Evolutionary conservation across 2,113 vertebrate genomes (phyloP), one percentile per base, ranked within the genome.

Genomic region (Nerophis lumbriciformis): DNA sequence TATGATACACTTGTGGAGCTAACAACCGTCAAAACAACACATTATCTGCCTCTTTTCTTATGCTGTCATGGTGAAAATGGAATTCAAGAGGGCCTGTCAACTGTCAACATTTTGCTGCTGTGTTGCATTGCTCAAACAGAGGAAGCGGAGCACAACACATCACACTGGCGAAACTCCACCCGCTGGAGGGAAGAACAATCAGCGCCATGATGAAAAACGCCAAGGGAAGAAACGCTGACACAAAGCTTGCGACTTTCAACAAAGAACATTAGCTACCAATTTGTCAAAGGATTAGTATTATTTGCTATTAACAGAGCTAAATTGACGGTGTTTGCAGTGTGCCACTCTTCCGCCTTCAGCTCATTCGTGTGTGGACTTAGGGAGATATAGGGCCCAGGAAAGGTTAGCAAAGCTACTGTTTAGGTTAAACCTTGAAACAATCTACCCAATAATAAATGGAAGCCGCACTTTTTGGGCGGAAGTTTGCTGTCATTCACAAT

Each of bases 21-120:
- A 69, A 75, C 49, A 66, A 60, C 16, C 48, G 15, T 76, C 50
- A 61, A 16, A 82, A 68, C 50, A 81, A 71, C 50, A 8, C 48
- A 66, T 64, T 52, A 73, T 44, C 39, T 59, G 45, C 8, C 45
- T 19, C 28, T 65, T 65, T 77, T 65, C 13, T 67, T 35, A 48
- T 63, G 49, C 48, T 65, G 53, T 65, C 47, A 10, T 36, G 53
- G 42, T 59, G 50, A 36, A 64, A 74, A 76, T 72, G 42, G 61
- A 73, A 70, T 80, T 65, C 59, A 70, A 65, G 58, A 56, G 47
- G 54, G 56, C 14, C 49, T 49, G 44, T 35, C 48, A 48, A 54
- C 36, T 58, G 47, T 58, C 14, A 11, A 48, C 10, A 57, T 69
- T 69, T 63, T 42, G 51, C 21, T 16, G 3, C 44, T 12, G 52